phyloP scores from a whole-genome alignment of 1,140 invertebrate genomes.

The Coptotermes formosanus region DNA sequence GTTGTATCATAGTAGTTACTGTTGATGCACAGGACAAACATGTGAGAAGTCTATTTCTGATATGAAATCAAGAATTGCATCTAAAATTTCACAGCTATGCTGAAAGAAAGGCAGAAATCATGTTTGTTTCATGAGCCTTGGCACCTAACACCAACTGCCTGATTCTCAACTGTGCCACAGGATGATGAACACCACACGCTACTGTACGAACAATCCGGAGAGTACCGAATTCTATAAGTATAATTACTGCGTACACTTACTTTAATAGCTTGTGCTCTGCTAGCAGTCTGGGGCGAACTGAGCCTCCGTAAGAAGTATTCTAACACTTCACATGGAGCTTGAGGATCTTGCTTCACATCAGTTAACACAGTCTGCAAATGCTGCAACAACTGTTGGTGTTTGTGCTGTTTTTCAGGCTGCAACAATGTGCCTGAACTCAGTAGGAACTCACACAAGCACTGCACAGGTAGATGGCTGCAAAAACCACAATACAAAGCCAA shows the following conservation, averaged over 20 bases:
- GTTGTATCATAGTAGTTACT: no score
- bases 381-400: slow-evolving; percentile 75
- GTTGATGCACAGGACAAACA: no score
- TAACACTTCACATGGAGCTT: slow-evolving; percentile 72
- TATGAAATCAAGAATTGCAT: no score
- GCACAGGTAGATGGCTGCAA: slow-evolving; percentile 82
- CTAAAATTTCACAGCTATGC: no score
- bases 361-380: slow-evolving; percentile 71
- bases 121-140: no score
- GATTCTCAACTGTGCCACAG: no score
- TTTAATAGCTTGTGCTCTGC: slow-evolving; percentile 70
- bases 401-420: slow-evolving; percentile 58
- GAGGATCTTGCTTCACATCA: slow-evolving; percentile 55
- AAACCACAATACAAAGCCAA: not conserved
- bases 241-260: slow-evolving; percentile 26
- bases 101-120: no score
- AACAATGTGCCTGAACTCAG: slow-evolving; percentile 59
- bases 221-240: not conserved
- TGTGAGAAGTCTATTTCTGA: no score
- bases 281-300: slow-evolving; percentile 75
- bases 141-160: no score
- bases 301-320: slow-evolving; percentile 88
- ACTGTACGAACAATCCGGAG: no score
- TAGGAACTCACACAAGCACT: slow-evolving; percentile 94
- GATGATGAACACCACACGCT: no score